Evolutionary conservation across 2,797 vertebrate species (phyloP), one percentile per base, ranked within the genome.

Genomic region (Protosalanx chinensis): DNA sequence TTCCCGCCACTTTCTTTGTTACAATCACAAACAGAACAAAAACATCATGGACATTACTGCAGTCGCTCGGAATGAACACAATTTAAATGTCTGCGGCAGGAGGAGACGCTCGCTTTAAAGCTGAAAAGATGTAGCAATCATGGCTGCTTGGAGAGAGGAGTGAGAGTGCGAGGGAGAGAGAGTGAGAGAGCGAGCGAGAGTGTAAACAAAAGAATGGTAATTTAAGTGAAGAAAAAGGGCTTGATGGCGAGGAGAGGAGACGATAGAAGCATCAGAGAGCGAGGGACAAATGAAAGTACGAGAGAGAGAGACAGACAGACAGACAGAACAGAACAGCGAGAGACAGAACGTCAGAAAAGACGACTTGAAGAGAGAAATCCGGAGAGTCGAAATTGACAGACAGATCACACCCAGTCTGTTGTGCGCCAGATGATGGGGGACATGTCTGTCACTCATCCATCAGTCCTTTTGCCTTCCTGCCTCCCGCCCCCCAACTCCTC

Each of bases 81-180:
- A 81, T 86, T 86, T 84, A 72, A 74, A 80, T 84, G 75, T 73
- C 77, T 76, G 77, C 75, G 68, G 66, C 53, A 35, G 37, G 59
- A 33, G 33, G 69, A 69, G 73, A 70, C 41, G 32, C 72, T 68
- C 23, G 72, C 68, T 80, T 78, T 70, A 76, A 66, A 76, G 62
- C 72, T 77, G 69, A 80, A 80, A 69, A 79, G 69, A 78, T 70
- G 73, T 74, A 64, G 74, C 77, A 80, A 71, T 82, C 71, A 75
- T 59, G 27, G 60, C 73, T 64, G 63, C 69, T 70, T 63, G 61
- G 68, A 53, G 73, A 71, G 30, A 16, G 35, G 35, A 35, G 67
- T 1, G 30, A 4, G 46, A 1, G 13, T 63, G 57, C 13, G 66
- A 32, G 62, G 1, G 60, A 23, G 68, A 15, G 68, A 53, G 56